Conservation (phyloP, 1,140 invertebrate genomes). For the Ditylenchus dipsaci region DNA sequence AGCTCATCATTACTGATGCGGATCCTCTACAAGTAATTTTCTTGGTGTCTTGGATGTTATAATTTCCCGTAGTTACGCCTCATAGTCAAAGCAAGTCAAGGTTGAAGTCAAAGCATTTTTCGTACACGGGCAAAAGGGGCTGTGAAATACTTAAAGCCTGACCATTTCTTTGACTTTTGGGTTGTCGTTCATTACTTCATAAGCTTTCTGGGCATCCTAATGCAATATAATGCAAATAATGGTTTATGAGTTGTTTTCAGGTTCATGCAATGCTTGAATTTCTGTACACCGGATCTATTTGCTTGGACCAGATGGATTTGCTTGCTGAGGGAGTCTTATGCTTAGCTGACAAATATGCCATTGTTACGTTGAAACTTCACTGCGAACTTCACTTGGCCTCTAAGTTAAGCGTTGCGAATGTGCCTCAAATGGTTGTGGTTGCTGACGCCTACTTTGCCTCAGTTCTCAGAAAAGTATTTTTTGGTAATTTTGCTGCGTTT, state of each 20-base stretch:
- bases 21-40: background rate
- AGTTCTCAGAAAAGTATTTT: conserved; percentile 25
- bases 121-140: too few relatives aligned
- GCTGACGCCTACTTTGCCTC: conserved; percentile 48
- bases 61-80: too few relatives aligned
- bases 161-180: too few relatives aligned
- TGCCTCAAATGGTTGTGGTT: conserved; percentile 40
- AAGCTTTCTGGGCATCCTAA: too few relatives aligned
- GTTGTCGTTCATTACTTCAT: too few relatives aligned
- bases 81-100: too few relatives aligned
- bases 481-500: too few relatives aligned
- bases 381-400: conserved; percentile 46
- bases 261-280: conserved; percentile 26
- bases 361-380: conserved; percentile 50
- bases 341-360: conserved; percentile 53
- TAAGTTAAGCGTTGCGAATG: conserved; percentile 37
- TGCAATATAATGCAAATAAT: too few relatives aligned
- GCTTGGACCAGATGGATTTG: conserved; percentile 16
- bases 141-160: too few relatives aligned
- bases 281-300: conserved; percentile 14
- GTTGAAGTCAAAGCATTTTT: too few relatives aligned
- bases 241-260: conserved; percentile 5
- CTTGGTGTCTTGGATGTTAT: background rate
- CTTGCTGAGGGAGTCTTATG: conserved; percentile 38
- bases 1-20: background rate